Evolutionary conservation across 1,140 invertebrate species (phyloP), one percentile per base, ranked within the genome.

Genomic region (Melanaphis sacchari): DNA sequence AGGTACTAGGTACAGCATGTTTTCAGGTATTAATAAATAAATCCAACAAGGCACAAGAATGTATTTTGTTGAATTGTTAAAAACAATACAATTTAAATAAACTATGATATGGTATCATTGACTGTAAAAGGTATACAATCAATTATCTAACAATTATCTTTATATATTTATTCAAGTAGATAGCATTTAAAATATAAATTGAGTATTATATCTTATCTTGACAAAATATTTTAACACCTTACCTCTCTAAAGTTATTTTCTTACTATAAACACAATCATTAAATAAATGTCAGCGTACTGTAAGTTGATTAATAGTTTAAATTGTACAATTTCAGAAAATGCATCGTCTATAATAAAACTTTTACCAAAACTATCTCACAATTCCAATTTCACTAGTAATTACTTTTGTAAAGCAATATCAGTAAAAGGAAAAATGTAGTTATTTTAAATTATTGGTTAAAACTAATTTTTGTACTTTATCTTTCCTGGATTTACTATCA

Each of bases 321-420:
- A 43, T 87, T 5, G 21, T n/a, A 46, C 41, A 46, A 46, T 88
- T 46, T 49, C n/a, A 43, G 31, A 49, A 88, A 46, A 36, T 43
- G 36, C 31, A 46, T 88, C 43, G 18, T 88, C 18, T 46, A 49
- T 88, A 49, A 88, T 6, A 21, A 36, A 88, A 88, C 85, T 88
- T 88, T 36, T 49, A 46, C 43, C 31, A 1, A 88, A 88, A 36
- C 43, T 24, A 46, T 46, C 31, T 88, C 85, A 43, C 31, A 1
- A 49, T 88, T 88, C 41, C 85, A 46, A 88, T 88, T 88, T 46
- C 31, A 46, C 43, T 40, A 88, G 31, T 46, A 36, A 46, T 88
- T 88, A 46, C 31, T 24, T 88, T 88, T 46, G 43, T 88, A 49
- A 87, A 43, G 85, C 46, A 46, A 49, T 46, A 88, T 88, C 43